Evolutionary conservation across 2,113 vertebrate species (phyloP).

Genomic region (Henicopernis longicauda): DNA sequence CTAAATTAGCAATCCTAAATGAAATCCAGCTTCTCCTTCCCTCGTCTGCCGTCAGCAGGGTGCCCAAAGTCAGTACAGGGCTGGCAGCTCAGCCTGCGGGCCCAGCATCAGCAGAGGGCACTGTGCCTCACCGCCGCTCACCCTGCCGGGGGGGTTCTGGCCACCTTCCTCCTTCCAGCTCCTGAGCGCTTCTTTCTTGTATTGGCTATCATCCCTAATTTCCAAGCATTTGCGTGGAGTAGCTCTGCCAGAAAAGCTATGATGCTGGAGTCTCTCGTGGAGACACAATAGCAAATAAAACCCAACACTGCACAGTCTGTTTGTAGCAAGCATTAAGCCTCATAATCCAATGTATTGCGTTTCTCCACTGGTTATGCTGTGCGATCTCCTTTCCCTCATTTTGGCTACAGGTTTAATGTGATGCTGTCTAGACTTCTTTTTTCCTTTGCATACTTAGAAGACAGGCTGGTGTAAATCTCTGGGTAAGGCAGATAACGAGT

Average conservation of each 20-base stretch:
- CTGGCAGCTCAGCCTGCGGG: background rate
- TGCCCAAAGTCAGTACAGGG: background rate
- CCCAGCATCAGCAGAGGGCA: slow-evolving; percentile 32
- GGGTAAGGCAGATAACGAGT: background rate
- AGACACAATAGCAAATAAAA: accelerated
- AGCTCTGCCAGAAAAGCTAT: background rate
- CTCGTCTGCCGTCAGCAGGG: background rate
- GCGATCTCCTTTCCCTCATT: background rate
- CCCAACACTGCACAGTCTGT: accelerated
- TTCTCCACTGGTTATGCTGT: background rate
- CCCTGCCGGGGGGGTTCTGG: background rate
- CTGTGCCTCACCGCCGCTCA: background rate
- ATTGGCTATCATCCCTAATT: accelerated
- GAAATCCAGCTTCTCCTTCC: accelerated
- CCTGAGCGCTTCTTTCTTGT: accelerated
- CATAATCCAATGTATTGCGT: background rate
- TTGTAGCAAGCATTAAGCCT: accelerated
- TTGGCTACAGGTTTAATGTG: background rate
- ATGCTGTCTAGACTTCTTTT: background rate
- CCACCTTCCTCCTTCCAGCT: background rate
- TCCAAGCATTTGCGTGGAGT: accelerated
- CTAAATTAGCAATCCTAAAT: accelerated
- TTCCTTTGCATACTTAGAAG: background rate
- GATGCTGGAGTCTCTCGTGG: accelerated
- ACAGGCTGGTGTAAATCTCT: background rate